Base-by-base conservation (phyloP, 2,888 invertebrate species). In the Coronaproctus castanopsis region DNA sequence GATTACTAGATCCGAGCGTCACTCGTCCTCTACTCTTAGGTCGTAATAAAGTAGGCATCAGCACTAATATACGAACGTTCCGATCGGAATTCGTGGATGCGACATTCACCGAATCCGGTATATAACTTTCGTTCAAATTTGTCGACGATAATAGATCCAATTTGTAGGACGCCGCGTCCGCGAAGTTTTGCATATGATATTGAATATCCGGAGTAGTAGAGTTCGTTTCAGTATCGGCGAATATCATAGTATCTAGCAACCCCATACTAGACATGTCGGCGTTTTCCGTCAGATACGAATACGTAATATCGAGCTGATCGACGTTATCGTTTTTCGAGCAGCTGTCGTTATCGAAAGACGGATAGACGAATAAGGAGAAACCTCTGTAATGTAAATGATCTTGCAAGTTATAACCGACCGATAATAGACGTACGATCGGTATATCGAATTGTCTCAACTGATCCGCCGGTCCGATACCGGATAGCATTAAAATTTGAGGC, bases 401-500 rank as follows among this genome's bases (percentile, higher is more conserved):
- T 72, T 91, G 90, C 49, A 92, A 75, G 70, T 91, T 91, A 62
- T 83, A 76, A 0, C 92, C 92, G 0, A 92, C 91, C 65, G 79
- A 80, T 1, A 87, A 73, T 69, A 91, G 84, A 68, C 86, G 82
- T 55, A 90, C 79, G 0, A 87, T 74, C 0, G 87, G 87, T 65
- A 91, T 87, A 57, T 80, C 77, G 65, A 81, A 80, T 65, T 82
- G 79, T 14, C 76, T 73, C 60, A 89, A 68, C 66, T 88, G 82
- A 21, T 80, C 79, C 57, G 78, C 75, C 0, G 86, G 86, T 0
- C 88, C 88, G 5, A 95, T 78, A 2, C 68, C 97, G 8, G 91
- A 91, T 0, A 97, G 71, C 90, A 96, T 90, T 51, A 97, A 72
- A 2, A 97, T 68, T 69, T 98, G 96, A 0, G 97, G 91, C 0